phyloP scores from a whole-genome alignment of 2,888 invertebrate species.

The Baccha elongata region DNA sequence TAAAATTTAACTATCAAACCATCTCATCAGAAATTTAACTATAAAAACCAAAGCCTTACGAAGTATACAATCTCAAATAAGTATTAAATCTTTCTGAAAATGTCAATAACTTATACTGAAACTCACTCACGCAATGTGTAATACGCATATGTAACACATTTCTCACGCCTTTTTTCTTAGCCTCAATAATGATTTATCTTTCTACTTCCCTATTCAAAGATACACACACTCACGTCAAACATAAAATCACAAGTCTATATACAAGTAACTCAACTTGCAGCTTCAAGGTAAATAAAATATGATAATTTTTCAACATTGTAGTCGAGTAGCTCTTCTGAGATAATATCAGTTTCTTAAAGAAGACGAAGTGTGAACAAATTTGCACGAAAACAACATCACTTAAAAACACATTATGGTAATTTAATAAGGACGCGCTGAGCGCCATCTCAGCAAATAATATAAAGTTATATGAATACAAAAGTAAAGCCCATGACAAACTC shows the following conservation, averaged over 20 bases:
- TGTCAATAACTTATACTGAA: background rate
- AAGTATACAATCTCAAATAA: no score
- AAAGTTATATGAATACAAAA: constrained; percentile 1
- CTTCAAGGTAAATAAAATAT: constrained; percentile 1
- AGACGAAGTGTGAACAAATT: constrained; percentile 61
- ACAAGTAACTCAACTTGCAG: background rate
- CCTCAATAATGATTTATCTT: constrained; percentile 16
- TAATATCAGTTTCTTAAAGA: background rate
- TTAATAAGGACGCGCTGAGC: constrained; percentile 61
- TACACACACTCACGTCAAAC: constrained; percentile 17
- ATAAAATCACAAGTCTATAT: background rate
- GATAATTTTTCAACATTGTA: constrained; percentile 13
- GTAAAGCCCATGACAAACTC: background rate
- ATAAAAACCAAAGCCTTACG: no score
- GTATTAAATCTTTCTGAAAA: no score
- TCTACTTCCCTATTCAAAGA: background rate
- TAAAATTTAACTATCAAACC: no score
- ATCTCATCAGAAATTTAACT: no score
- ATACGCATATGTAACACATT: background rate
- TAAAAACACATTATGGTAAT: constrained; percentile 70
- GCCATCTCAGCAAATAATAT: background rate
- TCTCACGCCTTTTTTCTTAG: constrained; percentile 23
- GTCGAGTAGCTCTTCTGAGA: no score
- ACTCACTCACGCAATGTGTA: constrained; percentile 1
- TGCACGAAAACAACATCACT: constrained; percentile 63